These are phyloP conservation scores for Drosophila subquinaria DNA, from an alignment of 2,888 invertebrate genomes.

Conservation along the genomic window DNA sequence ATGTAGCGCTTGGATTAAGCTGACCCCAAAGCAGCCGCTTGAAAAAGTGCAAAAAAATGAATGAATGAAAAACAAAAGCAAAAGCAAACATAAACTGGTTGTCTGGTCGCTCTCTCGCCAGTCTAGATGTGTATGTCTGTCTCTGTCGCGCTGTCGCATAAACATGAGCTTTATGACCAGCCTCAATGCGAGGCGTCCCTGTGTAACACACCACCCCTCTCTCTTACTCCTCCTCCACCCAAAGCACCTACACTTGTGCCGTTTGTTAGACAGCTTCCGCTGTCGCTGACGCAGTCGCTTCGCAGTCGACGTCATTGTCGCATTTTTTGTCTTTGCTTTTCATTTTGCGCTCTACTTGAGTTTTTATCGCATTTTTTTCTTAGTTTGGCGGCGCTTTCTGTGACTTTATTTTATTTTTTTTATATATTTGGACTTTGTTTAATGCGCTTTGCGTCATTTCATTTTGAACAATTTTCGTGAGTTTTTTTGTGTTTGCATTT, in stretches of 20 bases:
- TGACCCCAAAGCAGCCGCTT: slow-evolving; percentile 67
- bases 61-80: slow-evolving; percentile 15
- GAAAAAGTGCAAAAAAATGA: slow-evolving; percentile 44
- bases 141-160: slow-evolving; percentile 41
- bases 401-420: slow-evolving; percentile 49
- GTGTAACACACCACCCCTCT: slow-evolving; percentile 33
- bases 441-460: slow-evolving; percentile 79
- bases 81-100: slow-evolving; percentile 57
- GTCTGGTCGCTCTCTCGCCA: slow-evolving; percentile 31
- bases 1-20: slow-evolving; percentile 59
- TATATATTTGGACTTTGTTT: slow-evolving; percentile 56
- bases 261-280: slow-evolving; percentile 21
- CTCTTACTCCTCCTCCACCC: background rate
- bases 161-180: slow-evolving; percentile 71
- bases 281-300: slow-evolving; percentile 34
- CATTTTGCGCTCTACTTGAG: slow-evolving; percentile 64
- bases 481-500: slow-evolving; percentile 56
- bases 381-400: slow-evolving; percentile 53
- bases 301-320: slow-evolving; percentile 25
- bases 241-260: slow-evolving; percentile 30
- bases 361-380: slow-evolving; percentile 56
- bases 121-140: slow-evolving; percentile 21
- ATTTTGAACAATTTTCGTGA: slow-evolving; percentile 63
- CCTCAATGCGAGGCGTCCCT: slow-evolving; percentile 65
- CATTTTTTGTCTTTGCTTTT: slow-evolving; percentile 53